Evolutionary conservation across 1,140 invertebrate species (phyloP).

Genomic region (Orchesella cincta): DNA sequence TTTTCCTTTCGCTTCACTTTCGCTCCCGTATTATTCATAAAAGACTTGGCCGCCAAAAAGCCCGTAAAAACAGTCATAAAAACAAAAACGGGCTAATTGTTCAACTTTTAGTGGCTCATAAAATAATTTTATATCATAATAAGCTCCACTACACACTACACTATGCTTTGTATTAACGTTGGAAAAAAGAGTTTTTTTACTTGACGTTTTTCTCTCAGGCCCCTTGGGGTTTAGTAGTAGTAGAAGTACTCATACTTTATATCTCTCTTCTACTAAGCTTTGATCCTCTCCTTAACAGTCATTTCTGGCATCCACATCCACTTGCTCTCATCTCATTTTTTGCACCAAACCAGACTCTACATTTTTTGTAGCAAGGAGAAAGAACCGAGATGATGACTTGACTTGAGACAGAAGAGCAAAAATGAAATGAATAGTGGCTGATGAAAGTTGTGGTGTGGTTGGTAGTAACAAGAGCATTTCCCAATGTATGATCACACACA

Average conservation of each 20-base stretch:
- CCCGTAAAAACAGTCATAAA: conserved; percentile 29
- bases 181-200: background rate
- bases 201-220: background rate
- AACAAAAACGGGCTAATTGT: conserved; percentile 42
- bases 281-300: background rate
- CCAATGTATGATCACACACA: background rate
- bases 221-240: background rate
- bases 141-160: too few species aligned
- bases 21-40: conserved; percentile 6
- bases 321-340: background rate
- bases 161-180: background rate
- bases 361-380: background rate
- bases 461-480: background rate
- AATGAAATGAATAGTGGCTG: conserved; percentile 10
- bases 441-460: background rate
- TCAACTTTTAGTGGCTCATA: conserved; percentile 39
- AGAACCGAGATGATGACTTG: background rate
- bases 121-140: conserved; percentile 35
- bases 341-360: background rate
- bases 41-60: conserved; percentile 22
- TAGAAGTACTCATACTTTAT: background rate
- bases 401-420: background rate
- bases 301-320: background rate
- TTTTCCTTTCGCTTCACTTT: background rate
- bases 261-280: background rate